Percentiles rank a stretch among this genome's conserved stretches.
Evolutionary conservation across 2,888 invertebrate genomes (phyloP).

Genomic region (Acrobasis suavella): DNA sequence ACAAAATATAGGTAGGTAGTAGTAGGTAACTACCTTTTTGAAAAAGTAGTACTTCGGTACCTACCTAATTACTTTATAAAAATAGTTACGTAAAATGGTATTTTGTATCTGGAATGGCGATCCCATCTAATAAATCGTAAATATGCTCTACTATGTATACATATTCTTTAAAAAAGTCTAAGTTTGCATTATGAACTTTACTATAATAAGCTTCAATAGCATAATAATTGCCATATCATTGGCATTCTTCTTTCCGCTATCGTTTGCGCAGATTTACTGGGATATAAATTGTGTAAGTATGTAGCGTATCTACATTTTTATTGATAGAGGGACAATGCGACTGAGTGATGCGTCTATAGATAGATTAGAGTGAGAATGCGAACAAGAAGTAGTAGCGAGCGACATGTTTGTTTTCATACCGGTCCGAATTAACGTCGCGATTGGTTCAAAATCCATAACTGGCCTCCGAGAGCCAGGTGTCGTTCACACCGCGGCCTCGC

Average conservation of each 20-base stretch:
- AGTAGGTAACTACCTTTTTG: too few relatives aligned
- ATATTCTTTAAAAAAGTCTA: too few relatives aligned
- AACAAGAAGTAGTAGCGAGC: slow-evolving; percentile 54
- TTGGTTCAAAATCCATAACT: slow-evolving; percentile 83
- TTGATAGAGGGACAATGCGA: slow-evolving; percentile 52
- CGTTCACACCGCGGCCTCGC: slow-evolving; percentile 83
- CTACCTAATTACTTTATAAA: too few relatives aligned
- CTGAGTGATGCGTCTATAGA: slow-evolving; percentile 57
- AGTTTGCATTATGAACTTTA: too few relatives aligned
- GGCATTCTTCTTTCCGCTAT: slow-evolving; percentile 2
- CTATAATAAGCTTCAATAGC: too few relatives aligned
- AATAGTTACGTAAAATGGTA: neutral
- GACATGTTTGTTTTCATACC: slow-evolving; percentile 81
- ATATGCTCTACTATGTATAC: neutral
- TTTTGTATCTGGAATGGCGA: neutral
- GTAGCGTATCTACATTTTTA: slow-evolving; percentile 52
- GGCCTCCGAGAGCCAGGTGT: slow-evolving; percentile 82
- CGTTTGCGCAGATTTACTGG: slow-evolving; percentile 38
- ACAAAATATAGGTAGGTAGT: neutral
- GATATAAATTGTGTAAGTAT: neutral
- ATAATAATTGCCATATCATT: neutral
- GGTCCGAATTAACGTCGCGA: slow-evolving; percentile 81
- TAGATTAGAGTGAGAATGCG: slow-evolving; percentile 58
- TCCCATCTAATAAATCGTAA: neutral
- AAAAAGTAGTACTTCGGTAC: too few relatives aligned